Evolutionary conservation across 2,888 invertebrate species (phyloP).

Genomic region (Rhingia rostrata): DNA sequence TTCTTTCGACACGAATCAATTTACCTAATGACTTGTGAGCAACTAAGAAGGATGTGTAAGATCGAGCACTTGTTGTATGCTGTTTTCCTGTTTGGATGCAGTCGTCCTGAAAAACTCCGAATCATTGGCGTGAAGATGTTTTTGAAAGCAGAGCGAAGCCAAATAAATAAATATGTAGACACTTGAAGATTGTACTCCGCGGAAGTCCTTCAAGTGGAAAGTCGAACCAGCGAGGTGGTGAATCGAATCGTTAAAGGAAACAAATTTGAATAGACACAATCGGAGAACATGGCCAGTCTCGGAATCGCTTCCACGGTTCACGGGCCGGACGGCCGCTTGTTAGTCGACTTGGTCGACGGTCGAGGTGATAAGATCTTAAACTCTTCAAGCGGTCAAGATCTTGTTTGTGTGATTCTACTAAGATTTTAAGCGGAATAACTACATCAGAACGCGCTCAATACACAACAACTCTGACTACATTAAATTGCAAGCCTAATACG

Average conservation of each 20-base stretch:
- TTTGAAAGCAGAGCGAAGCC: constrained; percentile 6
- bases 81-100: constrained; percentile 66
- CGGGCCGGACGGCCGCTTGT: neutral
- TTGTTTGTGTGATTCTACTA: constrained; percentile 19
- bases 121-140: constrained; percentile 74
- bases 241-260: constrained; percentile 58
- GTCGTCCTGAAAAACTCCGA: constrained; percentile 73
- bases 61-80: constrained; percentile 47
- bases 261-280: constrained; percentile 66
- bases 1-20: constrained; percentile 67
- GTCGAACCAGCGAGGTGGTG: constrained; percentile 49
- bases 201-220: constrained; percentile 71
- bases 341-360: constrained; percentile 23
- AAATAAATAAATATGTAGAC: constrained; percentile 14
- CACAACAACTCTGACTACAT: constrained; percentile 15
- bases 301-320: constrained; percentile 71
- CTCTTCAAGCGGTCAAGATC: constrained; percentile 66
- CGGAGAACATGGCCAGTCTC: constrained; percentile 40
- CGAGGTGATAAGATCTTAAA: constrained; percentile 67
- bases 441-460: constrained; percentile 46
- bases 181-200: constrained; percentile 37
- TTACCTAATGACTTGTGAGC: constrained; percentile 69
- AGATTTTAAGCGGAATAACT: constrained; percentile 45
- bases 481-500: neutral
- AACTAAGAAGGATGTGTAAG: constrained; percentile 65